These are phyloP conservation scores for Scaptodrosophila latifasciaeformis DNA, from an alignment of 2,888 invertebrate genomes.

Conservation along the genomic window DNA sequence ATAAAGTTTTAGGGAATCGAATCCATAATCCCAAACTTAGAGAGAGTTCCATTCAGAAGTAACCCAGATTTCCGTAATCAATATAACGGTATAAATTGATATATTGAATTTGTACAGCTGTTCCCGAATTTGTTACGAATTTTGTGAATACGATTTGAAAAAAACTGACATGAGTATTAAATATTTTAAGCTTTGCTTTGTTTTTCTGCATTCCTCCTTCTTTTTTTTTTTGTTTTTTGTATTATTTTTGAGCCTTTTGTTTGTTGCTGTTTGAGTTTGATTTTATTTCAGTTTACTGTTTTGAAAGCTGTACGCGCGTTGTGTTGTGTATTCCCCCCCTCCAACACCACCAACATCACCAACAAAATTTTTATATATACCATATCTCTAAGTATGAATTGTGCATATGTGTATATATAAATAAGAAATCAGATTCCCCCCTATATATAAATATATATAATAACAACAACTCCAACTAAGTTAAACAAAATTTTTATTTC, in stretches of 20 bases:
- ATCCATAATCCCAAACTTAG: too few species aligned
- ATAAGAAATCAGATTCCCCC: conserved; percentile 7
- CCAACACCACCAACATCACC: neutral
- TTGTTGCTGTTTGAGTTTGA: conserved; percentile 21
- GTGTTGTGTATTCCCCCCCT: conserved; percentile 42
- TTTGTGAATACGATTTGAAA: too few species aligned
- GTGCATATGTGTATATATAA: conserved; percentile 13
- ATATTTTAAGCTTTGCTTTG: too few species aligned
- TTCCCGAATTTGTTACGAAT: too few species aligned
- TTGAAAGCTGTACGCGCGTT: conserved; percentile 50
- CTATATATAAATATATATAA: conserved; percentile 20
- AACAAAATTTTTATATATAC: conserved; percentile 7
- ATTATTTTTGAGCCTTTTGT: conserved; percentile 21
- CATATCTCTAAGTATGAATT: too few species aligned
- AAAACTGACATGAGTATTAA: too few species aligned
- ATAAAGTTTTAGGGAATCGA: too few species aligned
- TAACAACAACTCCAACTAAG: conserved; percentile 13
- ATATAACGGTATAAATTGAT: too few species aligned
- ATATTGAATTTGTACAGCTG: too few species aligned
- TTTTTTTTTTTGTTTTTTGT: conserved; percentile 10
- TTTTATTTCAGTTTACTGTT: conserved; percentile 15
- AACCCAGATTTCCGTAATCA: too few species aligned
- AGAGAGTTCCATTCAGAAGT: too few species aligned
- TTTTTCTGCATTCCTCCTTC: conserved; percentile 33
- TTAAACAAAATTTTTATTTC: neutral